Evolutionary conservation across 2,113 vertebrate species (phyloP).

Genomic region (Syngnathus floridae): DNA sequence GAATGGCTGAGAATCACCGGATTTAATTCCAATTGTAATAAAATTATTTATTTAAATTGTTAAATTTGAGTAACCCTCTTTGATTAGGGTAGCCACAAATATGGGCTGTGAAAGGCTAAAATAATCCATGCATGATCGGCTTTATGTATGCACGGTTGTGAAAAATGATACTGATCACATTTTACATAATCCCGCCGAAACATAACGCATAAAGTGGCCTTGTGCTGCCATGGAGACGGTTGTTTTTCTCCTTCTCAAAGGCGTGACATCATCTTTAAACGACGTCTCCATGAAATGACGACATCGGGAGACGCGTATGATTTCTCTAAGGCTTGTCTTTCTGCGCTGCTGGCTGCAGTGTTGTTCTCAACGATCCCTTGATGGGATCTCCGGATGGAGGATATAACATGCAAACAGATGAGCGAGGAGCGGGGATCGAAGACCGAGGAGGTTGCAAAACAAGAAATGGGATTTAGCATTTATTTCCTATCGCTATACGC

Average conservation of each 20-base stretch:
- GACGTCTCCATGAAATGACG: background rate
- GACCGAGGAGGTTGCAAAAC: background rate
- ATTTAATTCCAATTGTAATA: too few species aligned
- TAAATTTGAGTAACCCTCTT: too few species aligned
- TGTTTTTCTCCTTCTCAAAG: background rate
- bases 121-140: too few species aligned
- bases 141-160: too few species aligned
- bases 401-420: background rate
- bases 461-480: background rate
- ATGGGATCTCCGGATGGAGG: background rate
- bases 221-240: background rate
- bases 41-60: too few species aligned
- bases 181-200: background rate
- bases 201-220: background rate
- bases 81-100: too few species aligned
- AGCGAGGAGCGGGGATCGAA: background rate
- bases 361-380: background rate
- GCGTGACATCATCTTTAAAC: conserved; percentile 1
- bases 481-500: background rate
- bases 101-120: too few species aligned
- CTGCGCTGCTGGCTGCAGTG: background rate
- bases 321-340: background rate
- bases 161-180: too few species aligned
- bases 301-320: background rate
- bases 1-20: too few species aligned